These are phyloP conservation scores for Amazonetta brasiliensis DNA, from an alignment of 2,797 vertebrate genomes.

Conservation along the genomic window DNA sequence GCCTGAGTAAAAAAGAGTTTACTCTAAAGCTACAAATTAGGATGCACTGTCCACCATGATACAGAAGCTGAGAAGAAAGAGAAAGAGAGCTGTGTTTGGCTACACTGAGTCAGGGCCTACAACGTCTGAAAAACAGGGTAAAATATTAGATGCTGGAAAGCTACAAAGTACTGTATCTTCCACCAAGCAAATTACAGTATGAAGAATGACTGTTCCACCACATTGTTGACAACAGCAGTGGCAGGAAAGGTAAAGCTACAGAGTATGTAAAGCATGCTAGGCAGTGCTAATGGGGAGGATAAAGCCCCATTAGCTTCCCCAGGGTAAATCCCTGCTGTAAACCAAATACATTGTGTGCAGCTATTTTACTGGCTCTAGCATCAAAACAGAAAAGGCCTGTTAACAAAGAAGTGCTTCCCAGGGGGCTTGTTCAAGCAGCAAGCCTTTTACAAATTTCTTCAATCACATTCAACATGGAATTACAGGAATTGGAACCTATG, in stretches of 20 bases:
- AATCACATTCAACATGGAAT: neutral
- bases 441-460: neutral
- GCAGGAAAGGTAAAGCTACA: neutral
- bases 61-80: neutral
- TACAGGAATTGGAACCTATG: neutral
- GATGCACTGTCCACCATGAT: neutral
- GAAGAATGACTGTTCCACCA: neutral
- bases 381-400: neutral
- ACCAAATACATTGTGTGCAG: neutral
- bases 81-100: neutral
- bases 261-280: neutral
- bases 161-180: neutral
- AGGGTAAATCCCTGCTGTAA: neutral
- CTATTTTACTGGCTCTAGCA: neutral
- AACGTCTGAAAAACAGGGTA: neutral
- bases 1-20: neutral
- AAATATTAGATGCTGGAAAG: neutral
- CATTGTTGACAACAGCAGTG: neutral
- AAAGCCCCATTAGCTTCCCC: neutral
- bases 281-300: neutral
- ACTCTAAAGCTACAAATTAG: neutral
- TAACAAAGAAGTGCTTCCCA: neutral
- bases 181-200: neutral
- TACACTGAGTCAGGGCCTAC: neutral
- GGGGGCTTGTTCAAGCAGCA: neutral